Conservation (phyloP, 2,888 invertebrate genomes). For the Pasiphila rectangulata region DNA sequence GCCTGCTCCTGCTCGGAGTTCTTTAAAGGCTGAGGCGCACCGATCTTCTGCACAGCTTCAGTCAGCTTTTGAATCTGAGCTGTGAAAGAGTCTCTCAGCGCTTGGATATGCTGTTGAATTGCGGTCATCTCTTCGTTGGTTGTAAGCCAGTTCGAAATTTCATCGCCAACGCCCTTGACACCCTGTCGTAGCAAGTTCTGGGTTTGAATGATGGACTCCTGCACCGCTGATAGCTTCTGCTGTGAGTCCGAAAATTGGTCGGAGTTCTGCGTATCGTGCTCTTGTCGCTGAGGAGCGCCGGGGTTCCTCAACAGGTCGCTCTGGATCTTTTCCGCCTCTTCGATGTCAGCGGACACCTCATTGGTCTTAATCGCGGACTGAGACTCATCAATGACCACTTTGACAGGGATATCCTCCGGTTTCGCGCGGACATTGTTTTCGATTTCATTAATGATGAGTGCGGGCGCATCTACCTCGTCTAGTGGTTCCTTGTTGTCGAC, state of each 20-base stretch:
- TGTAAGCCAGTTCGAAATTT: slow-evolving; percentile 50
- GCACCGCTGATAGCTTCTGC: slow-evolving; percentile 45
- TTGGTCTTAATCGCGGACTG: slow-evolving; percentile 39
- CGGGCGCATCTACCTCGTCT: slow-evolving; percentile 3
- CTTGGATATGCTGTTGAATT: slow-evolving; percentile 52
- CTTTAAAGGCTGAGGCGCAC: slow-evolving; percentile 37
- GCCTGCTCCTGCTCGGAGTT: slow-evolving; percentile 21
- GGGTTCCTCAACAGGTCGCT: slow-evolving; percentile 63
- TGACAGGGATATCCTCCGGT: slow-evolving; percentile 55
- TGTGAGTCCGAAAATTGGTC: slow-evolving; percentile 50
- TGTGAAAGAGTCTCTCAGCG: slow-evolving; percentile 50
- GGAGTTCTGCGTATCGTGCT: slow-evolving; percentile 70
- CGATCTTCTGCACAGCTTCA: slow-evolving; percentile 47
- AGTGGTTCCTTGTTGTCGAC: slow-evolving; percentile 36
- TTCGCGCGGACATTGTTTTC: slow-evolving; percentile 44
- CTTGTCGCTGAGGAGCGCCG: slow-evolving; percentile 65
- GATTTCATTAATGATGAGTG: slow-evolving; percentile 25
- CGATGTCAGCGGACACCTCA: slow-evolving; percentile 38
- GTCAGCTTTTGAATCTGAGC: slow-evolving; percentile 57
- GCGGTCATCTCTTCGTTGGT: slow-evolving; percentile 50
- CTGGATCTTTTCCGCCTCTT: slow-evolving; percentile 48
- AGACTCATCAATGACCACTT: slow-evolving; percentile 52
- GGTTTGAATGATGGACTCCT: slow-evolving; percentile 51
- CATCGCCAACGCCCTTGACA: slow-evolving; percentile 49
- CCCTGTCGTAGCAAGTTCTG: slow-evolving; percentile 46